Percentiles rank a stretch among this genome's conserved stretches.
phyloP scores from a whole-genome alignment of 1,140 invertebrate genomes.

The Ooceraea biroi region DNA sequence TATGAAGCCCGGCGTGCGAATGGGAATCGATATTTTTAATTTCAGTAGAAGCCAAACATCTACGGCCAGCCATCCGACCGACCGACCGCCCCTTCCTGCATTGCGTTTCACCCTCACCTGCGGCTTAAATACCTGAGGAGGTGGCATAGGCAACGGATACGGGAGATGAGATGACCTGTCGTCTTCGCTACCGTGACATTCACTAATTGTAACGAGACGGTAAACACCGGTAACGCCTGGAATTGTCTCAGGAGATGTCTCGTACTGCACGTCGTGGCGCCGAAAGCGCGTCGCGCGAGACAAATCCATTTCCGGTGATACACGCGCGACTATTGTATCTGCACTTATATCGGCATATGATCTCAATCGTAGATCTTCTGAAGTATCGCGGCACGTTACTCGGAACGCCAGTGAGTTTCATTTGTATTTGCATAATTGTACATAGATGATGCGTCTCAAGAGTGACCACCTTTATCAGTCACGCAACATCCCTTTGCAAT shows the following conservation, averaged over 20 bases:
- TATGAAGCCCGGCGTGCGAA: constrained; percentile 84
- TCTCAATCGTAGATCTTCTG: not conserved
- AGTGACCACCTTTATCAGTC: not conserved
- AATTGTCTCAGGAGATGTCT: constrained; percentile 18
- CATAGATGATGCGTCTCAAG: not conserved
- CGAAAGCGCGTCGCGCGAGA: constrained; percentile 24
- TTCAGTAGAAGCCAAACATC: constrained; percentile 87
- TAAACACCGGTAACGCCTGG: constrained; percentile 30
- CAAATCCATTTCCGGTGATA: constrained; percentile 32
- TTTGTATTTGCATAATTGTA: not conserved
- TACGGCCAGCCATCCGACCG: constrained; percentile 51
- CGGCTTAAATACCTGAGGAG: constrained; percentile 71
- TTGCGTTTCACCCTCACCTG: constrained; percentile 52
- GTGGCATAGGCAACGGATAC: not conserved
- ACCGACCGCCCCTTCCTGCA: constrained; percentile 33
- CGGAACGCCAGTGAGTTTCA: not conserved
- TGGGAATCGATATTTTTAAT: constrained; percentile 87
- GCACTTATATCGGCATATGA: not conserved
- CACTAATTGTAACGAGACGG: constrained; percentile 62
- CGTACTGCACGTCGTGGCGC: not conserved
- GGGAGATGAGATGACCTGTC: constrained; percentile 55
- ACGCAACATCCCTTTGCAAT: not conserved
- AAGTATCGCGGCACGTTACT: not conserved
- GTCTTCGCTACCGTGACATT: constrained; percentile 59
- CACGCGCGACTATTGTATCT: not conserved